Percentiles rank a stretch among this genome's conserved stretches.
These are phyloP conservation scores for Meteorus cinctellus DNA, from an alignment of 2,888 invertebrate genomes.

Conservation along the genomic window DNA sequence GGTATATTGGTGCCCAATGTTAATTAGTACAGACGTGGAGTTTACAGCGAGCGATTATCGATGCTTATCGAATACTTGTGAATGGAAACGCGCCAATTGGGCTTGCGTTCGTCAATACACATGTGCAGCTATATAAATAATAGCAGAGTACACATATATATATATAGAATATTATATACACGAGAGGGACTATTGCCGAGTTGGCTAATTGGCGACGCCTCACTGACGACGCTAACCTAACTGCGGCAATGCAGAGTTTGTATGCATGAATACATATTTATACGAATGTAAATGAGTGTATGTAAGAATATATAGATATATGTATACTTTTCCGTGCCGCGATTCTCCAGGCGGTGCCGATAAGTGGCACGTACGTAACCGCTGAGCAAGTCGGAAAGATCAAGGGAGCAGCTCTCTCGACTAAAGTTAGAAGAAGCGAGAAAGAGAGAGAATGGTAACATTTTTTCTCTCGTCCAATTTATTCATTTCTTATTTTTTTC, in stretches of 20 bases:
- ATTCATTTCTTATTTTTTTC: constrained; percentile 23
- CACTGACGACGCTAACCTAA: constrained; percentile 33
- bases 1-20: constrained; percentile 26
- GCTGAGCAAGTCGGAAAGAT: constrained; percentile 50
- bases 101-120: constrained; percentile 28
- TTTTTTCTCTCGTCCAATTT: constrained; percentile 30
- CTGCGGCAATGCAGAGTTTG: constrained; percentile 20
- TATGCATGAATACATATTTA: constrained; percentile 12
- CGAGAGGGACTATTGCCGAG: constrained; percentile 42
- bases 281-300: constrained; percentile 8
- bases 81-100: constrained; percentile 46
- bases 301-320: constrained; percentile 1
- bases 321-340: constrained; percentile 43
- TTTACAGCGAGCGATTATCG: constrained; percentile 42
- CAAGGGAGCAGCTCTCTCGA: constrained; percentile 40
- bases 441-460: neutral
- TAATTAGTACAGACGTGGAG: constrained; percentile 38
- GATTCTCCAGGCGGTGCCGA: constrained; percentile 44
- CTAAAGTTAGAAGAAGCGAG: constrained; percentile 25
- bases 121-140: constrained; percentile 20
- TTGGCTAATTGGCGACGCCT: constrained; percentile 53
- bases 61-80: constrained; percentile 54
- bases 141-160: constrained; percentile 32
- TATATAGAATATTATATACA: constrained; percentile 28
- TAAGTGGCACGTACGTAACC: constrained; percentile 52